A percentile compares a stretch with the other conserved stretches of the same genome.
These are phyloP conservation scores for Apodemus speciosus DNA, from an alignment of 2,113 vertebrate species.

Conservation along the genomic window DNA sequence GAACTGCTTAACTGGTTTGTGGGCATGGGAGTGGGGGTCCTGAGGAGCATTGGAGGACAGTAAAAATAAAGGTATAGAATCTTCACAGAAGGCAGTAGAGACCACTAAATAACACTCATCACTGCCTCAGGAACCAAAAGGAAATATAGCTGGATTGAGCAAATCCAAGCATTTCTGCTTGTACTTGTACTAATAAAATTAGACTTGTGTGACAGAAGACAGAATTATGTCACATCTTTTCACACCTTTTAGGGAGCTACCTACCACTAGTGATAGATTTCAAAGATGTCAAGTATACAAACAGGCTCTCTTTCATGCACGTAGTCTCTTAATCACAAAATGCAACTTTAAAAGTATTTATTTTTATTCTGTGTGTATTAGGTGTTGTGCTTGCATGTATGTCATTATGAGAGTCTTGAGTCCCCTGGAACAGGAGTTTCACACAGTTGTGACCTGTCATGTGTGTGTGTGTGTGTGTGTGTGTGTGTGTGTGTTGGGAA, in stretches of 20 bases:
- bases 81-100: neutral
- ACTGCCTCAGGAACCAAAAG: neutral
- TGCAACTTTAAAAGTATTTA: neutral
- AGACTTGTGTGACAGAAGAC: neutral
- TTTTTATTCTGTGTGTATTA: neutral
- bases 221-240: neutral
- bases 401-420: neutral
- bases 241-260: neutral
- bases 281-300: neutral
- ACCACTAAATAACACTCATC: neutral
- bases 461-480: neutral
- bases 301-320: neutral
- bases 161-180: neutral
- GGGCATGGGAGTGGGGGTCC: neutral
- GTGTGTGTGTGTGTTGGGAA: neutral
- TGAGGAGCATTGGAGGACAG: neutral
- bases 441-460: neutral
- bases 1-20: neutral
- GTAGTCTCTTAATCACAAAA: neutral
- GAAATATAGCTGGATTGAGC: neutral
- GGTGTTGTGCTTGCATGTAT: neutral
- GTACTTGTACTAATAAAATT: slow-evolving; percentile 10
- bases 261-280: neutral
- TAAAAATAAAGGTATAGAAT: neutral
- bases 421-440: neutral